A percentile compares a stretch with the other conserved stretches of the same genome.
Conservation (phyloP, 2,113 vertebrate species). For the Ailuropoda melanoleuca region DNA sequence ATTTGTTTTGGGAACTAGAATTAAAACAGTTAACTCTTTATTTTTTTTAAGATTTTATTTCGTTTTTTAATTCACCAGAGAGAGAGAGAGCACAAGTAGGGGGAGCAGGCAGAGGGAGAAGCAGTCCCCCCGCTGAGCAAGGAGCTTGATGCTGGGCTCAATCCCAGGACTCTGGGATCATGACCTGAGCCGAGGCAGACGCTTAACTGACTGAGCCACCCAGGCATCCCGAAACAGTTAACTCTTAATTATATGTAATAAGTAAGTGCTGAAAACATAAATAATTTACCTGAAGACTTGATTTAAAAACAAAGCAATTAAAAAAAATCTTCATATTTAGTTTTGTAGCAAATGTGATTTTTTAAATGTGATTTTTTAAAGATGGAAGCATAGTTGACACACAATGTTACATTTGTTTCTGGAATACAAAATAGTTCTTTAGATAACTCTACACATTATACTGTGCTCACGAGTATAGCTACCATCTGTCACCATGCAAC, state of each 20-base stretch:
- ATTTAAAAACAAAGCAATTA: not conserved
- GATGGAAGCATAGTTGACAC: not conserved
- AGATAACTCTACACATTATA: too few species aligned
- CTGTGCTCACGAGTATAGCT: too few species aligned
- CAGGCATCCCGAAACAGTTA: not conserved
- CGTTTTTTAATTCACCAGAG: not conserved
- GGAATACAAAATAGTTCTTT: too few species aligned
- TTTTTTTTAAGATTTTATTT: not conserved
- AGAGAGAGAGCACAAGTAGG: too few species aligned
- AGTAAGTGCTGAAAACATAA: not conserved
- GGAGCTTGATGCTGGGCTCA: too few species aligned
- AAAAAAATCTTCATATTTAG: not conserved
- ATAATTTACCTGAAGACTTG: not conserved
- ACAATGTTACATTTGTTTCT: not conserved
- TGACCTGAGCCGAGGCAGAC: too few species aligned
- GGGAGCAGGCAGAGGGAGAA: too few species aligned
- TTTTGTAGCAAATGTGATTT: not conserved
- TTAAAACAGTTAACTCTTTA: not conserved
- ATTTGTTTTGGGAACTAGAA: not conserved
- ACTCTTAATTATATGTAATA: not conserved
- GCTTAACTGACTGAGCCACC: too few species aligned
- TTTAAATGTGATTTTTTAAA: not conserved
- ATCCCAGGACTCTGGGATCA: too few species aligned
- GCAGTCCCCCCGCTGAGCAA: too few species aligned
- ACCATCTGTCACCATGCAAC: too few species aligned